Evolutionary conservation across 2,888 invertebrate species (phyloP).

Genomic region (Drepana falcataria): DNA sequence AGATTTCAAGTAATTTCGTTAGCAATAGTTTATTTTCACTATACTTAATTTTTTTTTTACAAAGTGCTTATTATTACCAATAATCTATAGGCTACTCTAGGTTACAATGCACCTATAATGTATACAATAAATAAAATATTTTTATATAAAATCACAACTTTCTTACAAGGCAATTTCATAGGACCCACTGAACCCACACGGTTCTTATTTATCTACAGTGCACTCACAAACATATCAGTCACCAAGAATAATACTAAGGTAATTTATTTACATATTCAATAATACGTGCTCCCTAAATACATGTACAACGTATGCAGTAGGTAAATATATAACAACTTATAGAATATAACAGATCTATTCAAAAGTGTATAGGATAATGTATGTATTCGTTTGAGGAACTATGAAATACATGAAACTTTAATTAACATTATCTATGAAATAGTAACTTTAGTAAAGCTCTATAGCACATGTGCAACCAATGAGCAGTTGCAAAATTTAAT

Average conservation of each 20-base stretch:
- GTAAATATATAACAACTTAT: conserved; percentile 24
- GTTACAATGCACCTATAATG: conserved; percentile 31
- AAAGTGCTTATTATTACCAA: conserved; percentile 36
- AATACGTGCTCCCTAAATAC: conserved; percentile 13
- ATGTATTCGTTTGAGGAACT: conserved; percentile 37
- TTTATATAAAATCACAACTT: conserved; percentile 50
- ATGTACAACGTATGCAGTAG: no score
- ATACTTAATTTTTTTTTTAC: conserved; percentile 44
- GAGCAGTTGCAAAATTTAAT: background rate
- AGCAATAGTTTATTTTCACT: conserved; percentile 56
- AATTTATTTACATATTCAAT: conserved; percentile 7
- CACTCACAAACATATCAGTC: background rate
- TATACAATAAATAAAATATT: conserved; percentile 48
- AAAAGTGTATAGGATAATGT: background rate
- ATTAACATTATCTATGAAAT: conserved; percentile 21
- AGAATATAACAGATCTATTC: conserved; percentile 27
- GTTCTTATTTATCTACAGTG: background rate
- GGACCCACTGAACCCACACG: conserved; percentile 5
- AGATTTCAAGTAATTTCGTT: conserved; percentile 16
- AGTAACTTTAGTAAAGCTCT: conserved; percentile 38
- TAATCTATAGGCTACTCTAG: conserved; percentile 22
- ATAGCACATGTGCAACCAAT: conserved; percentile 29
- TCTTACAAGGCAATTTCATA: conserved; percentile 47
- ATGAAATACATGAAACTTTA: conserved; percentile 29
- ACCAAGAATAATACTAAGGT: conserved; percentile 1